These are phyloP conservation scores for Okapia johnstoni DNA, from an alignment of 2,113 vertebrate genomes.

Conservation along the genomic window DNA sequence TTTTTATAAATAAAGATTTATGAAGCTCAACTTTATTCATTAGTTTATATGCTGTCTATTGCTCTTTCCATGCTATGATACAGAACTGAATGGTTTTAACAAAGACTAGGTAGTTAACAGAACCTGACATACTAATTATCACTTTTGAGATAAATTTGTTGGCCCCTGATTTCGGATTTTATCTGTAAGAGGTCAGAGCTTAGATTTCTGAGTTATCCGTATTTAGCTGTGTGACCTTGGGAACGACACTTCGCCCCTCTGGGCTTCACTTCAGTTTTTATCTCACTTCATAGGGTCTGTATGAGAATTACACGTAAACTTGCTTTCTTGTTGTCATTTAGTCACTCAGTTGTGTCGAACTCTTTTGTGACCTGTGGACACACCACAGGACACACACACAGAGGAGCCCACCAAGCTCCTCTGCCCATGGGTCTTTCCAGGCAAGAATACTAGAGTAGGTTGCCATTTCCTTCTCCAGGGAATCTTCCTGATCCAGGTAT, in stretches of 20 bases:
- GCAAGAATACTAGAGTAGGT: no score
- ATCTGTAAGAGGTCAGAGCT: background rate
- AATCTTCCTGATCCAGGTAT: no score
- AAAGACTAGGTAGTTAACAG: background rate
- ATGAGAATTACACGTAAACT: background rate
- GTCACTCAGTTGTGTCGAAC: rapidly evolving
- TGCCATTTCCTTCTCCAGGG: no score
- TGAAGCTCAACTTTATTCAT: background rate
- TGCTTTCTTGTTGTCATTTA: background rate
- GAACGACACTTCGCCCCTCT: background rate
- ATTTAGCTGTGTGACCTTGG: background rate
- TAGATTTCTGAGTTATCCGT: background rate
- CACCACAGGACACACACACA: no score
- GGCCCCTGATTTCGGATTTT: background rate
- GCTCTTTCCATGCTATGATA: background rate
- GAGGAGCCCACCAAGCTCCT: background rate
- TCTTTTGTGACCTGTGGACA: background rate
- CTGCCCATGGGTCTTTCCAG: background rate
- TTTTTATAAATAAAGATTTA: background rate
- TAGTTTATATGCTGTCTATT: background rate
- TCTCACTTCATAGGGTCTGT: background rate
- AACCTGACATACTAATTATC: background rate
- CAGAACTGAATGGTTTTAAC: background rate
- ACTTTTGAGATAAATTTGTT: background rate
- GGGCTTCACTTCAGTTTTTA: background rate